Evolutionary conservation across 64 coral and sea anemone genomes (phyloP), one percentile per base, ranked within the genome.

Genomic region (Acropora tenuis): DNA sequence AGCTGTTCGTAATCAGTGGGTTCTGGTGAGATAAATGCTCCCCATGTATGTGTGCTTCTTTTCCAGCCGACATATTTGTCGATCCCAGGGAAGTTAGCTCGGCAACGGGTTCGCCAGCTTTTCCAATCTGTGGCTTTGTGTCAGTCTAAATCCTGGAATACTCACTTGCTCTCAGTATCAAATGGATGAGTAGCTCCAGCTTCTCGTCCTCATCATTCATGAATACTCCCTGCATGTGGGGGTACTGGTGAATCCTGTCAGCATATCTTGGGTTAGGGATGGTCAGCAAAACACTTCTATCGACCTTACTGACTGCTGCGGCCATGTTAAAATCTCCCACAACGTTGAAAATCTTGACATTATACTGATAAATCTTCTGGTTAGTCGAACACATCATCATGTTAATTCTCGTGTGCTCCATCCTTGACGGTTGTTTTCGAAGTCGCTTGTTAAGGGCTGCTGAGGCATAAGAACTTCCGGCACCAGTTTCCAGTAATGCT

Each of bases 91-190:
- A 13, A 43, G 86, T 93, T 41, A 81, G 84, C 17, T 89, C 92
- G n/a, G n/a, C n/a, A 19, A 93, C 17, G 10, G 91, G 91, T 50
- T 88, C 84, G 0, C 83, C 84, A 0, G 61, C 65, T 8, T 71
- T 71, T 73, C 92, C 92, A 73, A 88, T 47, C 86, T 50, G 82
- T 30, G 78, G 92, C 15, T 82, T 89, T 3, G 76, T 75, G 8
- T 90, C 9, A 40, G 63, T 89, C 74, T 94, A 89, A 0, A 94
- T 86, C 2, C 74, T 6, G 1, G 92, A 89, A 80, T 85, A 94
- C 13, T 89, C 92, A 44, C 92, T 94, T 2, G 92, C 87, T 5
- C 92, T 87, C n/a, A 94, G 79, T 53, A 94, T 94, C 1, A 89
- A 15, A 74, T 94, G 92, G 19, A 94, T 77, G 41, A 87, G 87